phyloP scores from a whole-genome alignment of 2,113 vertebrate genomes.

The rabbit (Oryctolagus cuniculus) region mOryCun1.1 NC_091436.1:77123501-77124000 shows the following conservation, averaged over 20 bases:
- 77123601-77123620: not conserved
- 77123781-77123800: not conserved
- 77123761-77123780: not conserved
- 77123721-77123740: not conserved
- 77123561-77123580: not conserved
- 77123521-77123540: not conserved
- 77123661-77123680: not conserved
- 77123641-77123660: not conserved
- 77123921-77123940: too few relatives aligned
- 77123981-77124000: too few relatives aligned
- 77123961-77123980: too few relatives aligned
- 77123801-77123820: not conserved
- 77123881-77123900: too few relatives aligned
- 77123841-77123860: too few relatives aligned
- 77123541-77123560: not conserved
- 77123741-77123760: not conserved
- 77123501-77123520: not conserved
- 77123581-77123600: not conserved
- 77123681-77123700: not conserved
- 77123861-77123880: too few relatives aligned
- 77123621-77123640: not conserved
- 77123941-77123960: too few relatives aligned
- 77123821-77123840: not conserved
- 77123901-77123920: too few relatives aligned
- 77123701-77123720: not conserved